Evolutionary conservation across 92 coral and sea anemone genomes (phyloP), one percentile per base, ranked within the genome.

Genomic region (Metridium senile): DNA sequence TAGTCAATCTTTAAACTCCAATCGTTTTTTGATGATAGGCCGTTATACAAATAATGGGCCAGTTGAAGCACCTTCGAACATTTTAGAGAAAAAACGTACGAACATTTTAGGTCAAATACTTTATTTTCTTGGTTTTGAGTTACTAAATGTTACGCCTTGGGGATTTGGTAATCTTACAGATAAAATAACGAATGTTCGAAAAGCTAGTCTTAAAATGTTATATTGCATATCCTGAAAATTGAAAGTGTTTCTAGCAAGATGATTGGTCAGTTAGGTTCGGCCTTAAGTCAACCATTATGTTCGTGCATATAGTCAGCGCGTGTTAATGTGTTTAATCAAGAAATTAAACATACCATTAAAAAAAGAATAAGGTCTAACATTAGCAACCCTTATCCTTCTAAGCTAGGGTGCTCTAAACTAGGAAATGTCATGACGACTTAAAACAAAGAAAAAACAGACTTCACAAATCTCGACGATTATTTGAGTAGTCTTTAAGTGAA

Each of bases 121-220:
- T n/a, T n/a, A n/a, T n/a, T n/a, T 39, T 39, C 13, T 39, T 6
- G 6, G 13, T 4, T 28, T 43, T 7, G 31, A 59, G 69, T 69
- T 32, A 23, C 84, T 79, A 70, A 79, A 79, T 68, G 84, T 74
- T 79, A 34, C 32, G 84, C 76, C 68, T 58, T 6, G 27, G 76
- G 84, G 76, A 79, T 54, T 10, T 4, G 17, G 30, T 74, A 58
- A n/a, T 22, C 76, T 53, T 19, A n/a, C 28, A 23, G 77, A 57
- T 74, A 54, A 59, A 74, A 31, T 33, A 74, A 63, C 26, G 54
- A 74, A 49, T 22, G 70, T 54, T 39, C 11, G n/a, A 31, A 11
- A 2, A 28, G 39, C 33, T 67, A 68, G 68, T 31, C 66, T 56
- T 66, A 25, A 31, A 54, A 33, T 33, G 54, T 9, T 58, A 33